Base-by-base conservation (phyloP, 2,888 invertebrate species). In the Xanthia icteritia region DNA sequence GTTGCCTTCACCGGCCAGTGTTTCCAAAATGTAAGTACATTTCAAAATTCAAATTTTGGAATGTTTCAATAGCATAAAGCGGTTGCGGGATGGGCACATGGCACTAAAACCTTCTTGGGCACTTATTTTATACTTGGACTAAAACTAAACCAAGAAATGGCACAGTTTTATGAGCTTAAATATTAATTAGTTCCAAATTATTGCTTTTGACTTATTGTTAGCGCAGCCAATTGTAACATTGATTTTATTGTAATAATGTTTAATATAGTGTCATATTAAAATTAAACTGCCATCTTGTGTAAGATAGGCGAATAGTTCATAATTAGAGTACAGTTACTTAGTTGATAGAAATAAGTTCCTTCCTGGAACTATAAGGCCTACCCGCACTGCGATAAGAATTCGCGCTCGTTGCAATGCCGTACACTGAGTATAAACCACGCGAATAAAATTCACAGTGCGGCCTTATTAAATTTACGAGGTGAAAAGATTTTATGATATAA, bases 241-340 rank as follows among this genome's bases (percentile, higher is more conserved):
- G 11, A 20, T 36, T 63, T 20, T 11, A 45, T 31, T n/a, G 8
- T 42, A 36, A 39, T 58, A 23, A 42, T 23, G 23, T 45, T 11
- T 11, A 15, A 20, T 45, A n/a, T 58, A 45, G 15, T n/a, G 15
- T n/a, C 17, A 11, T 66, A 48, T 31, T 48, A 31, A 39, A 58
- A 65, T 23, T 45, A 20, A 60, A 60, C 3, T 11, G 31, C n/a
- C n/a, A 69, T 77, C 13, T 79, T 69, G n/a, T 79, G 4, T 78
- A 15, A 77, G 17, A 23, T 36, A 45, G 23, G 23, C 1, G 17
- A n/a, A 60, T 42, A 42, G n/a, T 42, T 70, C 13, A 23, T 36
- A 27, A n/a, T 36, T 70, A 5, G 27, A 42, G 48, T 61, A 56
- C 1, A 54, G 54, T n/a, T n/a, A 54, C 0, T 15, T 63, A 31